A percentile compares a stretch with the other conserved stretches of the same genome.
These are phyloP conservation scores for Grapholita molesta DNA, from an alignment of 1,140 invertebrate genomes.

Conservation along the genomic window DNA sequence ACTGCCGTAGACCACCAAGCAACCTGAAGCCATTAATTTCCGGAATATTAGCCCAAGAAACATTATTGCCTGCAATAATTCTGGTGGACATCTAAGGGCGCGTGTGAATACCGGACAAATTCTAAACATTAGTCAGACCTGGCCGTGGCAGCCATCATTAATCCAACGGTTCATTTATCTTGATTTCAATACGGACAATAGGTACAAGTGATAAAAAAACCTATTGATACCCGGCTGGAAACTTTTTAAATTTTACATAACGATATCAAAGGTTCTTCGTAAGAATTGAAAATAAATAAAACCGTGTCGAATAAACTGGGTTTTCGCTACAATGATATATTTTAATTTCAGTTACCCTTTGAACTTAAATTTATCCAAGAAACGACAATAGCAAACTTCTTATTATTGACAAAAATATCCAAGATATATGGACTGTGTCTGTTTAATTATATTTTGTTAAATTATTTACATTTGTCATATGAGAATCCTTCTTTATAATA, in stretches of 20 bases:
- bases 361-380: background rate
- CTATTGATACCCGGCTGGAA: background rate
- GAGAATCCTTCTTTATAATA: too few species aligned
- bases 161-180: constrained; percentile 37
- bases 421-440: background rate
- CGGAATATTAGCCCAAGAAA: constrained; percentile 8
- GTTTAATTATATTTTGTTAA: too few species aligned
- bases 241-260: constrained; percentile 9
- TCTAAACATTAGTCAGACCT: constrained; percentile 37
- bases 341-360: background rate
- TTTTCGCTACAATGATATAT: background rate
- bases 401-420: background rate
- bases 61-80: constrained; percentile 13
- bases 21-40: background rate
- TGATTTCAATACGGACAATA: constrained; percentile 20
- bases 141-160: constrained; percentile 36
- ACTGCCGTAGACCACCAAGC: too few species aligned
- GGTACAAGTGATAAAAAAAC: constrained; percentile 14
- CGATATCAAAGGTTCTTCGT: background rate
- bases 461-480: too few species aligned
- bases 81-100: constrained; percentile 8
- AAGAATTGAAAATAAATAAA: background rate
- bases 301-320: background rate
- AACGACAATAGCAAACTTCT: background rate
- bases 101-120: constrained; percentile 24